Base-by-base conservation (phyloP, 2,888 invertebrate genomes). In the Coremacera marginata region DNA sequence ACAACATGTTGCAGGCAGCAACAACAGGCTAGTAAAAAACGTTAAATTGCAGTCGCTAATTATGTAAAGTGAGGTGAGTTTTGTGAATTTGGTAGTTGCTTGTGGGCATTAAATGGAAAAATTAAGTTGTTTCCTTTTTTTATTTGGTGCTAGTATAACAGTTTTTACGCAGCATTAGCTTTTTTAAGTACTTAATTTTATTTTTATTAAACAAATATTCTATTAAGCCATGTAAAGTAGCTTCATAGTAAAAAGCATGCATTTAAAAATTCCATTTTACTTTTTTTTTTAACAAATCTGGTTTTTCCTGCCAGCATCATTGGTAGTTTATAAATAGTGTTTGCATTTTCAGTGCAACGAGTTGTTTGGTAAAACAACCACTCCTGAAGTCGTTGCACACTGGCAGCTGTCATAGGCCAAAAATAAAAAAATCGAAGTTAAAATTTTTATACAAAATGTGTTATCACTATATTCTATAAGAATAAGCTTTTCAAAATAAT, bases 281-380 rank as follows among this genome's bases (percentile, higher is more conserved):
- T 19, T 34, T 44, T 27, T 68, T 68, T 67, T 25, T 22, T 57
- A 14, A 22, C 37, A 57, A 34, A 71, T 55, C 71, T 71, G 71
- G 71, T 60, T 71, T 71, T 57, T 55, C 34, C 9, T 34, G 71
- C n/a, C 71, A 22, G 57, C 57, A 71, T 37, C 57, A 34, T 34
- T 16, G 63, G 27, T 62, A 5, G 67, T 67, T 19, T 44, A 49
- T 11, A 49, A 8, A 67, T n/a, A 49, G 9, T 37, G n/a, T 19
- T 14, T 68, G 49, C 14, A 25, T 22, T 51, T 49, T 63, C 5
- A 44, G 3, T 14, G 44, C 11, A 44, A 44, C 44, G 14, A 44
- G 11, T 44, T 44, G 2, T 44, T 11, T 14, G 14, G 44, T 11
- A 11, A 44, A 44, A 44, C 44, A 3, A 44, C 14, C 11, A 14